Conservation (phyloP, 2,888 invertebrate species). For the Melieria crassipennis region DNA sequence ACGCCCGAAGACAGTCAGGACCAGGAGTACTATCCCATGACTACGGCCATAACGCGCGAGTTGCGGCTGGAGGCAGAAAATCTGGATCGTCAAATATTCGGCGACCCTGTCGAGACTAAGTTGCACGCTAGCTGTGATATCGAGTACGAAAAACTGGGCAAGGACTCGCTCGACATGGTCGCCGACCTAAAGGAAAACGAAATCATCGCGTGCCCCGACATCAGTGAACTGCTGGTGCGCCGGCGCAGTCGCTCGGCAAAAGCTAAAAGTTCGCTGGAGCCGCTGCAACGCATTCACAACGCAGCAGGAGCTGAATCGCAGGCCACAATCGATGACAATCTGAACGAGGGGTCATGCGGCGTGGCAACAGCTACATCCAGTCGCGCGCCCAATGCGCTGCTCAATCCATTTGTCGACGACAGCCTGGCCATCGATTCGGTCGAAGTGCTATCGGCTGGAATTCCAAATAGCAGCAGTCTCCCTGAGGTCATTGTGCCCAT, state of each 20-base stretch:
- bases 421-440: conserved; percentile 35
- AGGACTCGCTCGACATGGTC: conserved; percentile 63
- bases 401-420: conserved; percentile 59
- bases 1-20: conserved; percentile 85
- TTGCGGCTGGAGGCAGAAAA: conserved; percentile 83
- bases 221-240: conserved; percentile 57
- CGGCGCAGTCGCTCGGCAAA: conserved; percentile 53
- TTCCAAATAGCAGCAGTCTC: conserved; percentile 51
- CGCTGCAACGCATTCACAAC: conserved; percentile 19
- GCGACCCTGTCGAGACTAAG: conserved; percentile 60
- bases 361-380: background rate
- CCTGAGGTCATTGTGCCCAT: conserved; percentile 59
- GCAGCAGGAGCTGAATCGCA: conserved; percentile 71
- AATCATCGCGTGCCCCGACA: conserved; percentile 59
- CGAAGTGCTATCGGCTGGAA: conserved; percentile 20
- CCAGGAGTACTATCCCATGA: conserved; percentile 87
- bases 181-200: conserved; percentile 62
- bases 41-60: conserved; percentile 86
- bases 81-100: conserved; percentile 85
- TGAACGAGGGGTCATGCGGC: conserved; percentile 11
- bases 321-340: conserved; percentile 69
- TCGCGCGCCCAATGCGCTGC: background rate
- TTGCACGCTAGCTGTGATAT: conserved; percentile 48
- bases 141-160: conserved; percentile 62
- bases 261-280: conserved; percentile 52